These are phyloP conservation scores for Gymnoscelis rufifasciata DNA, from an alignment of 2,888 invertebrate genomes.

Conservation along the genomic window DNA sequence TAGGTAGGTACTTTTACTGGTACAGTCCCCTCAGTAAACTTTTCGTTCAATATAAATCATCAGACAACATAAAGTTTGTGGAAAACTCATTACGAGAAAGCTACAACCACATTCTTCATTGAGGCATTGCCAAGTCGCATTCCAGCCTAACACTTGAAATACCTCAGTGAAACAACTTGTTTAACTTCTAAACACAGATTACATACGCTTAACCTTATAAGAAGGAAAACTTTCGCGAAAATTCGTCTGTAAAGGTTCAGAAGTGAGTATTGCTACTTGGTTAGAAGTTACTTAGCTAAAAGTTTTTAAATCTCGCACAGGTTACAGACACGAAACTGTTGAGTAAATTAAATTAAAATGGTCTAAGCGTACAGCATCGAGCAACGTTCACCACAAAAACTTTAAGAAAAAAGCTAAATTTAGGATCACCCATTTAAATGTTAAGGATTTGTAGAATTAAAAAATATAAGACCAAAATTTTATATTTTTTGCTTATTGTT, in stretches of 20 bases:
- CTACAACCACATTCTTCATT: slow-evolving; percentile 28
- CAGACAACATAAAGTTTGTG: not conserved
- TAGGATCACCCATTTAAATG: no score
- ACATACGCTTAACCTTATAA: slow-evolving; percentile 6
- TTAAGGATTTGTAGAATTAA: no score
- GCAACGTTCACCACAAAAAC: no score
- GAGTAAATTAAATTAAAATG: not conserved
- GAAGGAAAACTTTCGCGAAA: slow-evolving; percentile 3
- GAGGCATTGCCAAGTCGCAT: slow-evolving; percentile 28
- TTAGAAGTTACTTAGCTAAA: not conserved
- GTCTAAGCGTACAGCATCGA: no score
- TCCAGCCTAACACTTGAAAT: slow-evolving; percentile 11
- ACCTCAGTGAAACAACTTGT: slow-evolving; percentile 9
- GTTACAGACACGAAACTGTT: not conserved
- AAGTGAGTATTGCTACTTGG: slow-evolving; percentile 1
- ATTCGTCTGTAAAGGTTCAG: slow-evolving; percentile 1
- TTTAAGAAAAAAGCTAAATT: no score
- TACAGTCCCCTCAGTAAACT: no score
- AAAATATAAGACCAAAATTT: no score
- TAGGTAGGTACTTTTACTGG: no score
- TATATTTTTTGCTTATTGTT: no score
- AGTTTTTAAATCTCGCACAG: not conserved
- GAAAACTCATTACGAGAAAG: slow-evolving; percentile 15
- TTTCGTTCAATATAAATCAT: not conserved
- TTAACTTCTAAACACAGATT: slow-evolving; percentile 15